phyloP scores from a whole-genome alignment of 2,888 invertebrate species.

The Apeira syringaria region DNA sequence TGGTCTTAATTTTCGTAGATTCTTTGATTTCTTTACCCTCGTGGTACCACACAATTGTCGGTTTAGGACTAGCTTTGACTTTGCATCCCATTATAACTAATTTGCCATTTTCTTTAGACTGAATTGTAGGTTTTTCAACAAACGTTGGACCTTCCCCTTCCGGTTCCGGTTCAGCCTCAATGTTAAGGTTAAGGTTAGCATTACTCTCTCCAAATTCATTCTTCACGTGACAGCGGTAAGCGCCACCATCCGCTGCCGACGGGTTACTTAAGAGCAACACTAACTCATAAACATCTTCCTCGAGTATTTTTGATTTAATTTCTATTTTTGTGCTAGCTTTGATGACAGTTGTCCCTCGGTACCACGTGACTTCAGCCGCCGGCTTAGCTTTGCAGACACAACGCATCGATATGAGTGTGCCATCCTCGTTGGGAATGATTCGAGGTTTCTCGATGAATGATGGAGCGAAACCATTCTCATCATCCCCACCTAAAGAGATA shows the following conservation, averaged over 20 bases:
- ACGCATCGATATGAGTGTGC: constrained; percentile 98
- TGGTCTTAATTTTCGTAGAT: constrained; percentile 91
- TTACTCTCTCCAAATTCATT: constrained; percentile 98
- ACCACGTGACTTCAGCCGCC: constrained; percentile 97
- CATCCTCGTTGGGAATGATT: constrained; percentile 99
- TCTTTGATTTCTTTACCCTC: constrained; percentile 87
- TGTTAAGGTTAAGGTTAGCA: constrained; percentile 97
- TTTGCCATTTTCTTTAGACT: constrained; percentile 86
- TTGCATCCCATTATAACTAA: constrained; percentile 78
- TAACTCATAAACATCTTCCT: constrained; percentile 94
- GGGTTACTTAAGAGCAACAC: constrained; percentile 85
- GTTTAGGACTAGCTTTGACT: constrained; percentile 77
- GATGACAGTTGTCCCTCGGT: constrained; percentile 93
- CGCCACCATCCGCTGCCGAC: constrained; percentile 81
- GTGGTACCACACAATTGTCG: constrained; percentile 80
- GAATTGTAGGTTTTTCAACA: constrained; percentile 94
- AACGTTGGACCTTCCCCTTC: constrained; percentile 98
- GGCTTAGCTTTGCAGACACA: constrained; percentile 98
- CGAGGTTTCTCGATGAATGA: constrained; percentile 99
- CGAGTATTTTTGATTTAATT: constrained; percentile 89
- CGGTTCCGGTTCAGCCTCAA: constrained; percentile 97
- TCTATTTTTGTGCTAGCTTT: constrained; percentile 93
- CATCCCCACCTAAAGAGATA: constrained; percentile 90
- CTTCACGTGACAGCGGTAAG: constrained; percentile 94
- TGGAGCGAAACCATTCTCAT: constrained; percentile 96